A percentile compares a stretch with the other conserved stretches of the same genome.
phyloP scores from a whole-genome alignment of 2,888 invertebrate species.

The Nephrotoma appendiculata region DNA sequence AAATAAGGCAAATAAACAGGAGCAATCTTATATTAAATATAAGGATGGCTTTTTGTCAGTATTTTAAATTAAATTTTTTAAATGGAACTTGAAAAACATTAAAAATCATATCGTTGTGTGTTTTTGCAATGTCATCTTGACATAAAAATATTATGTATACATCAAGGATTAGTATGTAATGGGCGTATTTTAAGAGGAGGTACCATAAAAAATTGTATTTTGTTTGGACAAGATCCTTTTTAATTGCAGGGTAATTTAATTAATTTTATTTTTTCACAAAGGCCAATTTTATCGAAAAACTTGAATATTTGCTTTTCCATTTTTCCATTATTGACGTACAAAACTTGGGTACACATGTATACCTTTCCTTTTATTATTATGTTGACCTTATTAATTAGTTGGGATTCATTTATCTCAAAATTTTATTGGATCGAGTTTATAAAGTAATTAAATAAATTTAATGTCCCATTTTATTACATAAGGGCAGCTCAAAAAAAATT shows the following conservation, averaged over 20 bases:
- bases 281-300: not conserved
- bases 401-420: too few relatives aligned
- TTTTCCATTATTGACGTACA: too few relatives aligned
- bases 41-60: not conserved
- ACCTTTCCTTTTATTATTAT: too few relatives aligned
- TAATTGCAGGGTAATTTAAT: not conserved
- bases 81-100: not conserved
- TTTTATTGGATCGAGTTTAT: too few relatives aligned
- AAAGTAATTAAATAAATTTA: too few relatives aligned
- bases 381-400: too few relatives aligned
- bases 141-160: not conserved
- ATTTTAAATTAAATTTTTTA: not conserved
- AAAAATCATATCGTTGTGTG: not conserved
- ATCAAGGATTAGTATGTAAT: not conserved
- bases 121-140: not conserved
- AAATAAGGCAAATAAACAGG: not conserved
- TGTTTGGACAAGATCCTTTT: not conserved
- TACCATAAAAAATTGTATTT: not conserved
- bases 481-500: too few relatives aligned
- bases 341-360: too few relatives aligned
- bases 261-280: not conserved
- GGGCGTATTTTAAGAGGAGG: not conserved
- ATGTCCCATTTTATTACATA: too few relatives aligned
- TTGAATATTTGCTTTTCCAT: too few relatives aligned
- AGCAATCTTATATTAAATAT: not conserved